Conservation (phyloP, 2,888 invertebrate species). For the Cabera pusaria region DNA sequence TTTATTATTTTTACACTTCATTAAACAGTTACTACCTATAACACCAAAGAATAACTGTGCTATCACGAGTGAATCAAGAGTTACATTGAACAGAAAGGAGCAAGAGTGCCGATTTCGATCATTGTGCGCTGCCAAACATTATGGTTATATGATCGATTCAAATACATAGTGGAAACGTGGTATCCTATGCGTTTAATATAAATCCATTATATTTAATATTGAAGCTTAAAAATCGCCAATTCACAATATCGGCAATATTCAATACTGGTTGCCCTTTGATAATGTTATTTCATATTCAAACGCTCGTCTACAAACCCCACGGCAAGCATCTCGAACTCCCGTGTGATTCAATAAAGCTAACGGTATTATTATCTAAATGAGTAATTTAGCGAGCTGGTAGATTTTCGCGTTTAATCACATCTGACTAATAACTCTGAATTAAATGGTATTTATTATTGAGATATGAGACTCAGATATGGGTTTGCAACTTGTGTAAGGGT, state of each 20-base stretch:
- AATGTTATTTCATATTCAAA: too few relatives aligned
- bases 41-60: not conserved
- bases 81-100: not conserved
- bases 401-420: slow-evolving; percentile 61
- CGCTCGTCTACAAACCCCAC: slow-evolving; percentile 33
- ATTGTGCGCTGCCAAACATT: too few relatives aligned
- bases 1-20: too few relatives aligned
- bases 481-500: slow-evolving; percentile 41
- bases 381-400: slow-evolving; percentile 57
- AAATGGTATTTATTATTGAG: slow-evolving; percentile 33
- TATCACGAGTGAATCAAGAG: not conserved
- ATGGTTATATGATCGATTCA: too few relatives aligned
- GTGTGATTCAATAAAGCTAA: slow-evolving; percentile 63
- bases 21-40: too few relatives aligned
- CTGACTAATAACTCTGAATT: slow-evolving; percentile 57
- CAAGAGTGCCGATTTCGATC: not conserved
- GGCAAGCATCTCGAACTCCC: slow-evolving; percentile 25
- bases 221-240: too few relatives aligned
- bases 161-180: too few relatives aligned
- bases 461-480: slow-evolving; percentile 33
- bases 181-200: too few relatives aligned
- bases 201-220: too few relatives aligned
- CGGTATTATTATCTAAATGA: slow-evolving; percentile 67
- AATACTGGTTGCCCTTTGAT: too few relatives aligned
- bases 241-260: too few relatives aligned